Evolutionary conservation across 2,113 vertebrate species (phyloP).

Genomic region (Chamaea fasciata): DNA sequence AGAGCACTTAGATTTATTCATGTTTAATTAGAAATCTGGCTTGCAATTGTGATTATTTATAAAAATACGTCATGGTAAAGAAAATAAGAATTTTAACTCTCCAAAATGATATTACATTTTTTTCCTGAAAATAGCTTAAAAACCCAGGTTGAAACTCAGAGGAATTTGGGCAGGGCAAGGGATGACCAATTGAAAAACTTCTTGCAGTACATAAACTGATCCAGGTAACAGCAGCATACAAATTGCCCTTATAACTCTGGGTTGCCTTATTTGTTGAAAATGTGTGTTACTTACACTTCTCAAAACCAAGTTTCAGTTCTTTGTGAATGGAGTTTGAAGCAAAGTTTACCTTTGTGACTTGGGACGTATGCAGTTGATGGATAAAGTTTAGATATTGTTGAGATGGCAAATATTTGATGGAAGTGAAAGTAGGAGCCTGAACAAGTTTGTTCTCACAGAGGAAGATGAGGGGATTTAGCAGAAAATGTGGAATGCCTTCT

Average conservation of each 20-base stretch:
- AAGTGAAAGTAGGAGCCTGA: neutral
- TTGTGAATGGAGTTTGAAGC: neutral
- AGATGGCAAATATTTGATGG: neutral
- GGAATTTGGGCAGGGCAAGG: accelerated
- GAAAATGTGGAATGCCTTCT: neutral
- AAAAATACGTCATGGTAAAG: neutral
- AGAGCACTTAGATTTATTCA: neutral
- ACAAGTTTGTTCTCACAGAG: neutral
- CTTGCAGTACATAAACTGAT: neutral
- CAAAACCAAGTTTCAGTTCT: neutral
- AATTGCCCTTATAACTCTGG: neutral
- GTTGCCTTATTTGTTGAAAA: neutral
- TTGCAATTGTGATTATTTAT: neutral
- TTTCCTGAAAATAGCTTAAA: neutral
- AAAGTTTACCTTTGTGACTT: neutral
- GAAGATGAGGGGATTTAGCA: neutral
- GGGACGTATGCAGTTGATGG: neutral
- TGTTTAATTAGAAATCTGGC: neutral
- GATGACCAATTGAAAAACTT: neutral
- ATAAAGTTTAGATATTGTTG: neutral
- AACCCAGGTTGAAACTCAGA: accelerated
- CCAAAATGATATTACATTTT: neutral
- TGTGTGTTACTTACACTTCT: neutral
- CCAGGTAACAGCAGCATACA: neutral
- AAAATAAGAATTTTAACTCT: neutral